A percentile compares a stretch with the other conserved stretches of the same genome.
Conservation (phyloP, 2,888 invertebrate species). For the Girardia tigrina region DNA sequence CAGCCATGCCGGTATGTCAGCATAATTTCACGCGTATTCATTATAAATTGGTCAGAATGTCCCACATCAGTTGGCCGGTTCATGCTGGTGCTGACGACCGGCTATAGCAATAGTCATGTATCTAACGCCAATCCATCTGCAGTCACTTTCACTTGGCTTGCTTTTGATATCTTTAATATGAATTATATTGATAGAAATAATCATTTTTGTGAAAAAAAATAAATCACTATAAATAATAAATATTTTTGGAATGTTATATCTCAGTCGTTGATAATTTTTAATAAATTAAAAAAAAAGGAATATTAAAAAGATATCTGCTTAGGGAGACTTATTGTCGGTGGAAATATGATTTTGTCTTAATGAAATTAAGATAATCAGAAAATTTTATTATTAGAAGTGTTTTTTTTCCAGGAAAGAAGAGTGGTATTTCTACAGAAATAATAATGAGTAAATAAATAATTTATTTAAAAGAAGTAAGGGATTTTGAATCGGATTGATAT, state of each 20-base stretch:
- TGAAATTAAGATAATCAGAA: no score
- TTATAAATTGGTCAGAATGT: slow-evolving; percentile 8
- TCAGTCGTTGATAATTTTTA: no score
- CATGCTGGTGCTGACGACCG: not conserved
- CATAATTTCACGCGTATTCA: slow-evolving; percentile 23
- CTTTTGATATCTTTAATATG: slow-evolving; percentile 17
- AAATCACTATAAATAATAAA: not conserved
- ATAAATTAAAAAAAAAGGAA: no score
- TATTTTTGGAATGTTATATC: not conserved
- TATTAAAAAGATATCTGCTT: no score
- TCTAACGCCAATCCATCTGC: not conserved
- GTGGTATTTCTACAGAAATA: no score
- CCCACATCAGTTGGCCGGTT: slow-evolving; percentile 16
- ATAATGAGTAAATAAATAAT: no score
- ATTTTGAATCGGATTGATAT: no score
- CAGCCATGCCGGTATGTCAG: slow-evolving; percentile 20
- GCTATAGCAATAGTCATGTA: not conserved
- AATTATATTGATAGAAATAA: slow-evolving; percentile 23
- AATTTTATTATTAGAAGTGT: no score
- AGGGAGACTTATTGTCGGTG: no score
- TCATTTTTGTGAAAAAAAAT: not conserved
- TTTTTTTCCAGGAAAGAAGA: no score
- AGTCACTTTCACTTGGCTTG: not conserved
- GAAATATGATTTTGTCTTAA: no score
- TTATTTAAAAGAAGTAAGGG: no score